phyloP scores from a whole-genome alignment of 64 coral and sea anemone genomes.

The Anthopleura sola region DNA sequence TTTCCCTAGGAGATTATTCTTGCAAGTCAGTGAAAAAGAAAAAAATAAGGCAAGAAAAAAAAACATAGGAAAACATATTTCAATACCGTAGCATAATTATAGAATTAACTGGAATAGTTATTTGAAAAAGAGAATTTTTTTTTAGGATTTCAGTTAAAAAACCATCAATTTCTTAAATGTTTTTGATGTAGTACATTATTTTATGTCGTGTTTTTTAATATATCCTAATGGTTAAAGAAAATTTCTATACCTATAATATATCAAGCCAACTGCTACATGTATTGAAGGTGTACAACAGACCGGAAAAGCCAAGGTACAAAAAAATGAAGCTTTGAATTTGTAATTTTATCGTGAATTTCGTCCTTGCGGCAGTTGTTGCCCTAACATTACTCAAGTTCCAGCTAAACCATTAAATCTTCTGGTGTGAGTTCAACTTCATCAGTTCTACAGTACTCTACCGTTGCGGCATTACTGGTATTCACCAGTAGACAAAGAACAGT shows the following conservation, averaged over 20 bases:
- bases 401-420: not conserved
- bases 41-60: not conserved
- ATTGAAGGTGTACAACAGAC: slow-evolving; percentile 2
- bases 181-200: not conserved
- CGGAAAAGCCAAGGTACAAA: slow-evolving; percentile 13
- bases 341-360: slow-evolving; percentile 13
- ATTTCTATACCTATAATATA: not conserved
- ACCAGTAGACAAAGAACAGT: slow-evolving; percentile 12
- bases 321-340: not conserved
- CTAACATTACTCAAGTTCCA: slow-evolving; percentile 19
- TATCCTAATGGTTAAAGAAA: slow-evolving; percentile 14
- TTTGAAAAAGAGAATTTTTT: not conserved
- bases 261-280: not conserved
- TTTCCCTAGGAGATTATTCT: not conserved
- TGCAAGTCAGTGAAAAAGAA: not conserved
- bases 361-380: not conserved
- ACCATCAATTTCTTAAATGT: not conserved
- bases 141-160: not conserved
- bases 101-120: too few relatives aligned
- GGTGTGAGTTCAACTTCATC: slow-evolving; percentile 5
- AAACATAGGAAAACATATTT: not conserved
- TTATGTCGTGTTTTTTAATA: not conserved
- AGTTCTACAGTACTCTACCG: not conserved
- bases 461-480: not conserved
- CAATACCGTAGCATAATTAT: not conserved